A percentile compares a stretch with the other conserved stretches of the same genome.
These are phyloP conservation scores for Cynopterus sphinx DNA, from an alignment of 2,797 vertebrate genomes.

Conservation along the genomic window DNA sequence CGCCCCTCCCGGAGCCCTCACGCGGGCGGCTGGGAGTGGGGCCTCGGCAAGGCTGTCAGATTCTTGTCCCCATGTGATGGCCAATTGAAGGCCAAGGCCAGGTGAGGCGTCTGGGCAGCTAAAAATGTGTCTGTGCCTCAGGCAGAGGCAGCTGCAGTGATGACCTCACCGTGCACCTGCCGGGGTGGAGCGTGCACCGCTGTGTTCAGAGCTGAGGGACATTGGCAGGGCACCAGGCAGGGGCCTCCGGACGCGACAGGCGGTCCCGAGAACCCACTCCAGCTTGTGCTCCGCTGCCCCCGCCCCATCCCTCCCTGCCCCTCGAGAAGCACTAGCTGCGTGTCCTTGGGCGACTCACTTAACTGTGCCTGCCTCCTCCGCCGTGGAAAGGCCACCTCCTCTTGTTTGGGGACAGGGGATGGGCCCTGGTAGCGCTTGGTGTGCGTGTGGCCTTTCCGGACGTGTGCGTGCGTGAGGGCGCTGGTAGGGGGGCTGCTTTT, in stretches of 20 bases:
- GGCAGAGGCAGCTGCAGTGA: neutral
- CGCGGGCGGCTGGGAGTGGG: neutral
- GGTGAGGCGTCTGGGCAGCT: neutral
- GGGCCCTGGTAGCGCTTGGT: neutral
- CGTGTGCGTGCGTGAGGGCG: neutral
- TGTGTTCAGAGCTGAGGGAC: neutral
- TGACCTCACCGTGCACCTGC: neutral
- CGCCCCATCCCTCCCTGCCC: neutral
- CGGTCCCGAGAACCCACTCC: neutral
- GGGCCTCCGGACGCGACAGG: neutral
- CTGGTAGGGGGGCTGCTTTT: neutral
- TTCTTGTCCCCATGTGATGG: neutral
- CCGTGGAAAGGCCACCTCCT: neutral
- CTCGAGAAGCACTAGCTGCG: neutral
- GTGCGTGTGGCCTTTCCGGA: neutral
- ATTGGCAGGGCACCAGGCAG: neutral
- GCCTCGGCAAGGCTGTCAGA: neutral
- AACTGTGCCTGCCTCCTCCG: neutral
- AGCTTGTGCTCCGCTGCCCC: neutral
- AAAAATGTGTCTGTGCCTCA: neutral
- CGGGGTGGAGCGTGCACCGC: neutral
- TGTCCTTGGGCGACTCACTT: neutral
- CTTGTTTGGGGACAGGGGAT: neutral
- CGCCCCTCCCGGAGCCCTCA: neutral
- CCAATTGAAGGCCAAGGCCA: neutral